phyloP scores from a whole-genome alignment of 2,888 invertebrate genomes.

The Oscheius sp. region DNA sequence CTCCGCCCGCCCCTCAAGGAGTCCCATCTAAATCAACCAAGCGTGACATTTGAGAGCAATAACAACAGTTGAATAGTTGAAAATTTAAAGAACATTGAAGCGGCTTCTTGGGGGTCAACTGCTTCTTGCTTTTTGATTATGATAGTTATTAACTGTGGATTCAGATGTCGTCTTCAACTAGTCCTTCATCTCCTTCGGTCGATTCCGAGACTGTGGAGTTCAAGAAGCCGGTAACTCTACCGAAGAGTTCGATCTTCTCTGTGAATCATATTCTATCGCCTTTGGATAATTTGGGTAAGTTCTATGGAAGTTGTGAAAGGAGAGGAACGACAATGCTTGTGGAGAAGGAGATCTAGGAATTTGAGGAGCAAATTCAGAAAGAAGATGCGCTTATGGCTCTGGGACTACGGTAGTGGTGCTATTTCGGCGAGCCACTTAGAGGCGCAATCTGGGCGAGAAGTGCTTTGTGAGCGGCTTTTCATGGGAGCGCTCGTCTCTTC shows the following conservation, averaged over 20 bases:
- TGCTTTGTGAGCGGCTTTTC: slow-evolving; percentile 34
- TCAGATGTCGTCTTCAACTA: slow-evolving; percentile 22
- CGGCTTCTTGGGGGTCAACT: too few species aligned
- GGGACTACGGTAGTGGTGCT: slow-evolving; percentile 23
- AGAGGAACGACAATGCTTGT: slow-evolving; percentile 23
- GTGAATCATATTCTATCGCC: slow-evolving; percentile 45
- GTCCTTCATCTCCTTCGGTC: slow-evolving; percentile 12
- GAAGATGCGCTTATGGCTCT: slow-evolving; percentile 11
- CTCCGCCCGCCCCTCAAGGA: slow-evolving; percentile 19
- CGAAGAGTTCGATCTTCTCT: slow-evolving; percentile 30
- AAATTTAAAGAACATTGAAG: not conserved
- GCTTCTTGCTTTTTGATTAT: too few species aligned
- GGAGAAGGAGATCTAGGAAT: not conserved
- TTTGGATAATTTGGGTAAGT: slow-evolving; percentile 43
- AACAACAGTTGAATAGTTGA: not conserved
- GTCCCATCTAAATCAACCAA: not conserved
- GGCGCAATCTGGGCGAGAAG: slow-evolving; percentile 25
- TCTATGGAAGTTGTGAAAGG: not conserved
- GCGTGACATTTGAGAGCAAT: not conserved
- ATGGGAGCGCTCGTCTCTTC: slow-evolving; percentile 28
- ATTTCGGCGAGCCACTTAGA: slow-evolving; percentile 26
- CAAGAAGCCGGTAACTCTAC: slow-evolving; percentile 19
- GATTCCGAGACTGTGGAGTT: slow-evolving; percentile 1
- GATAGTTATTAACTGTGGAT: not conserved
- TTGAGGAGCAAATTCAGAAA: not conserved